Conservation (phyloP, 2,797 vertebrate genomes). For the Rhynchotus rufescens region DNA sequence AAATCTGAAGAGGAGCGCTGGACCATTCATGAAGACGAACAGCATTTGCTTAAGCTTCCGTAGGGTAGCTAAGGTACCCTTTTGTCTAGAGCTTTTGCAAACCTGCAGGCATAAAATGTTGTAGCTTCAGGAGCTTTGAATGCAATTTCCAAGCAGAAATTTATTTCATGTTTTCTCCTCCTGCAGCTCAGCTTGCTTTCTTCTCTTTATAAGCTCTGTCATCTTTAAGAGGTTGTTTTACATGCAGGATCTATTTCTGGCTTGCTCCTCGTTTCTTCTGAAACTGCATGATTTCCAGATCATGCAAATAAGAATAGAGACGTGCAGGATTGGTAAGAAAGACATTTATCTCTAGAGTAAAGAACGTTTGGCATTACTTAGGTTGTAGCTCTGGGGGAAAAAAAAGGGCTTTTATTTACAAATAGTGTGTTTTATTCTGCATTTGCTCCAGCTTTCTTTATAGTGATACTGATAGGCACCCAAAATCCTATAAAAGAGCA, state of each 20-base stretch:
- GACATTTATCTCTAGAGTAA: not conserved
- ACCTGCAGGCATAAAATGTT: not conserved
- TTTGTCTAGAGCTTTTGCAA: not conserved
- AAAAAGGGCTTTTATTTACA: not conserved
- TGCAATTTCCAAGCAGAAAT: slow-evolving; percentile 1
- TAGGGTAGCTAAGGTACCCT: not conserved
- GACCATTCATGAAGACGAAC: not conserved
- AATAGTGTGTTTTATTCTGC: not conserved
- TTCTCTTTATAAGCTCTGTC: not conserved
- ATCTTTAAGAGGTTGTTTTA: not conserved
- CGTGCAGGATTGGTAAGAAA: not conserved
- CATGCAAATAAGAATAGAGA: not conserved
- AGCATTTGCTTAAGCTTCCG: not conserved
- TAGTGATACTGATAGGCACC: not conserved
- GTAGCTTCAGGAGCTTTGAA: not conserved
- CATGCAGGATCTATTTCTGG: not conserved
- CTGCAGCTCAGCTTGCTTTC: not conserved
- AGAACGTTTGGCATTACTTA: not conserved
- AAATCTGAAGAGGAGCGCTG: not conserved
- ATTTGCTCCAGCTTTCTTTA: not conserved
- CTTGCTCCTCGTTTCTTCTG: slow-evolving; percentile 7
- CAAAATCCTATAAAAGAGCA: not conserved
- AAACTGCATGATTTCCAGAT: slow-evolving; percentile 43
- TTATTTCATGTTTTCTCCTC: not conserved
- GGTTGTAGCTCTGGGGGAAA: not conserved